These are phyloP conservation scores for Tyto alba DNA, from an alignment of 2,113 vertebrate genomes.

Conservation along the genomic window DNA sequence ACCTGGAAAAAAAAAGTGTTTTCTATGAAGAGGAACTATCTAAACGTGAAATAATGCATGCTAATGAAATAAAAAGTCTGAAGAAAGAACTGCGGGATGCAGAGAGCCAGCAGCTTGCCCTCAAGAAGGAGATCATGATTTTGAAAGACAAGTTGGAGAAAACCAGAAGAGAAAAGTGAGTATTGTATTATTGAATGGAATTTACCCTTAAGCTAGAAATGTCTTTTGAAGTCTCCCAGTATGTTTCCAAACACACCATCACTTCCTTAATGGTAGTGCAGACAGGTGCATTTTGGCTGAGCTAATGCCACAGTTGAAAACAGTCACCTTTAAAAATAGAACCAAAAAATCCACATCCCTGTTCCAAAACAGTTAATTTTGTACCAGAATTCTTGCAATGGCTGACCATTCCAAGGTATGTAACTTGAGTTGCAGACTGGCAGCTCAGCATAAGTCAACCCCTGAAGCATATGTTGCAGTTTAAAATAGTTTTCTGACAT, in stretches of 20 bases:
- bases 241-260: not conserved
- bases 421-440: not conserved
- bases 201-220: not conserved
- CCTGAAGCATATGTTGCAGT: not conserved
- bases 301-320: not conserved
- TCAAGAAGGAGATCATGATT: slow-evolving; percentile 95
- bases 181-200: not conserved
- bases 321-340: not conserved
- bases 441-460: not conserved
- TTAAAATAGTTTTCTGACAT: not conserved
- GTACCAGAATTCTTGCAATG: not conserved
- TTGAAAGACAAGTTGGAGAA: slow-evolving; percentile 98
- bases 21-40: slow-evolving; percentile 89
- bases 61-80: slow-evolving; percentile 85
- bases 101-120: slow-evolving; percentile 90
- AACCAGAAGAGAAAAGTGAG: slow-evolving; percentile 90
- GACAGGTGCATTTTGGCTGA: not conserved
- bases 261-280: not conserved
- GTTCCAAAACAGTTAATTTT: not conserved
- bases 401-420: not conserved
- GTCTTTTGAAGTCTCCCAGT: not conserved
- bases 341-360: not conserved
- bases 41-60: slow-evolving; percentile 86
- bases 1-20: slow-evolving; percentile 91
- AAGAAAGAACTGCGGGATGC: slow-evolving; percentile 93